Evolutionary conservation across 2,888 invertebrate genomes (phyloP).

Genomic region (Auanema freiburgensis): DNA sequence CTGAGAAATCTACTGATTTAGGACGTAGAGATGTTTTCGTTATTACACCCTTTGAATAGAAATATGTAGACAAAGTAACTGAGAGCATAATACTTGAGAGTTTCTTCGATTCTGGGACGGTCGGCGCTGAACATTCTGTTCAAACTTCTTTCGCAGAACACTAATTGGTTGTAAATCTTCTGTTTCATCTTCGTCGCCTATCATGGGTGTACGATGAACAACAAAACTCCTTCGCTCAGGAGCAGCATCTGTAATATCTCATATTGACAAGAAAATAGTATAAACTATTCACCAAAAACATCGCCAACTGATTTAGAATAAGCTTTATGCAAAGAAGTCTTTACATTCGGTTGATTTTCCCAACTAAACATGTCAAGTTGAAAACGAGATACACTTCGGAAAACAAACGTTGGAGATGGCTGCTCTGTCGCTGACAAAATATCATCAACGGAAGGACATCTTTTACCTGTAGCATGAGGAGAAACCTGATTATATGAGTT

Average conservation of each 20-base stretch:
- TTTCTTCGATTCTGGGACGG: conserved; percentile 5
- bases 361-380: background rate
- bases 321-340: background rate
- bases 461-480: conserved; percentile 12
- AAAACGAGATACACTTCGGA: background rate
- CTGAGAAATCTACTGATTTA: no score
- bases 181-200: background rate
- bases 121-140: conserved; percentile 6
- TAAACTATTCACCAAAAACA: conserved; percentile 5
- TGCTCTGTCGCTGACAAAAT: background rate
- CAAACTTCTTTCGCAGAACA: conserved; percentile 19
- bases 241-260: no score
- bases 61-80: background rate
- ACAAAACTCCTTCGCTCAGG: no score
- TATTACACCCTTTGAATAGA: no score
- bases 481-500: background rate
- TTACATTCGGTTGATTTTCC: background rate
- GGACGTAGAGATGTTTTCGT: no score
- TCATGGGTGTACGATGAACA: no score
- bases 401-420: background rate
- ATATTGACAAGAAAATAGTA: background rate
- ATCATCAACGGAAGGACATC: conserved; percentile 21
- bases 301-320: conserved; percentile 18
- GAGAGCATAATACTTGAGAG: background rate
- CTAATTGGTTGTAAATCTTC: conserved; percentile 12